Percentiles rank a stretch among this genome's conserved stretches.
Evolutionary conservation across 2,888 invertebrate species (phyloP).

Genomic region (Chalcis sispes): DNA sequence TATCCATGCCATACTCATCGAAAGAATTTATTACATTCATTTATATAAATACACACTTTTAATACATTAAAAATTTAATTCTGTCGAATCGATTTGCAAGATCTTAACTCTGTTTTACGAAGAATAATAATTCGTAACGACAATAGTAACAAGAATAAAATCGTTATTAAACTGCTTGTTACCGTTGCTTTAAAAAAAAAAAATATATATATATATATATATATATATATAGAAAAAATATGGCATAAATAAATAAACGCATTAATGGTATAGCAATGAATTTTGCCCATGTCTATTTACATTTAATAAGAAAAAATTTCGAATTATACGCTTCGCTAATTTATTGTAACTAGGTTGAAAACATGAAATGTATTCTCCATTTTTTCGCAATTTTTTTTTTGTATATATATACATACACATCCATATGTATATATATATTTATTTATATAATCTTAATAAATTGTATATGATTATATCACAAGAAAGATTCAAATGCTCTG

Average conservation of each 20-base stretch:
- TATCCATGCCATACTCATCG: conserved; percentile 23
- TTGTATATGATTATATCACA: conserved; percentile 75
- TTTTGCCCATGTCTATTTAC: conserved; percentile 41
- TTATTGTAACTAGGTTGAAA: conserved; percentile 63
- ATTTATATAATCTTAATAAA: conserved; percentile 67
- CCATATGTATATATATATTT: conserved; percentile 45
- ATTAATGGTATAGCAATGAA: conserved; percentile 17
- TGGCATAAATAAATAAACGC: conserved; percentile 38
- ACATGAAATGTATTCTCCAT: conserved; percentile 66
- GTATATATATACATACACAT: conserved; percentile 58
- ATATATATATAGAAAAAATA: conserved; percentile 10
- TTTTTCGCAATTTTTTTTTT: conserved; percentile 56
- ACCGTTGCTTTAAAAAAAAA: conserved; percentile 7
- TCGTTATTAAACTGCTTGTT: too few species aligned
- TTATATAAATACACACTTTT: conserved; percentile 11
- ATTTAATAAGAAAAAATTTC: conserved; percentile 49
- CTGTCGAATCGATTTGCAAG: conserved; percentile 21
- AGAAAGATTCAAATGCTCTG: conserved; percentile 76
- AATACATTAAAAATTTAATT: background rate
- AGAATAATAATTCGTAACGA: conserved; percentile 10
- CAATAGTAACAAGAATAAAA: conserved; percentile 23
- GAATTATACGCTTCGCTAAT: conserved; percentile 53
- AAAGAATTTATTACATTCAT: conserved; percentile 7
- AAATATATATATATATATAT: conserved; percentile 22
- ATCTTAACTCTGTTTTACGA: conserved; percentile 19